Conservation (phyloP, 2,113 vertebrate species). For the Prunella himalayana region DNA sequence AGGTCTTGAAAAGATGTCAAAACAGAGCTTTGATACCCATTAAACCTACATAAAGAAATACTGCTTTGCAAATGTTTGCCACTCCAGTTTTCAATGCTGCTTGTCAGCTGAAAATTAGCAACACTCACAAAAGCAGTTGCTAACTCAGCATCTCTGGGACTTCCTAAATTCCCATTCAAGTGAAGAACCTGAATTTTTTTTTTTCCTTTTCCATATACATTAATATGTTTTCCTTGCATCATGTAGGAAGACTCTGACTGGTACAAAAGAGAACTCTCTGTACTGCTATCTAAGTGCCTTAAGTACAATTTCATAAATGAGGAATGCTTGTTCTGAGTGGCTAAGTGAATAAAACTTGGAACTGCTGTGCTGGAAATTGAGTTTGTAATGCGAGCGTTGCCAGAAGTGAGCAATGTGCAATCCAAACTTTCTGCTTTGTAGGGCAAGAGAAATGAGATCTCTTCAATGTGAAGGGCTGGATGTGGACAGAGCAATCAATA, state of each 20-base stretch:
- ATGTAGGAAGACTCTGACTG: background rate
- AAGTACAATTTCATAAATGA: background rate
- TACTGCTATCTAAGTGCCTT: background rate
- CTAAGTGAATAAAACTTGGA: background rate
- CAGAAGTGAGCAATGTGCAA: background rate
- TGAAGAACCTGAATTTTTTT: background rate
- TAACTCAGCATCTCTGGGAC: background rate
- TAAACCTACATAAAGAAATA: background rate
- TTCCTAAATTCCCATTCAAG: background rate
- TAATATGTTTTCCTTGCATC: background rate
- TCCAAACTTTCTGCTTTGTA: background rate
- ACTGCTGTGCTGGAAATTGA: background rate
- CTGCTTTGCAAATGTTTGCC: background rate
- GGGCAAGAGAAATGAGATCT: background rate
- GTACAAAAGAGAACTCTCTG: background rate
- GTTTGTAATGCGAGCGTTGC: background rate
- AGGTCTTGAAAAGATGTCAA: background rate
- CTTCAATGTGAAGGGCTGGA: background rate
- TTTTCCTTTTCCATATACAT: background rate
- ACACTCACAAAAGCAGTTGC: background rate
- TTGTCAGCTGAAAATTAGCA: constrained; percentile 44
- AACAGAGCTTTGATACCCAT: background rate
- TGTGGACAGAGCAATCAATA: background rate
- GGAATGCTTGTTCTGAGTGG: background rate
- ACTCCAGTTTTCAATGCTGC: background rate